Base-by-base conservation (phyloP, 2,113 vertebrate genomes). In the Gallinago jamesoni region DNA sequence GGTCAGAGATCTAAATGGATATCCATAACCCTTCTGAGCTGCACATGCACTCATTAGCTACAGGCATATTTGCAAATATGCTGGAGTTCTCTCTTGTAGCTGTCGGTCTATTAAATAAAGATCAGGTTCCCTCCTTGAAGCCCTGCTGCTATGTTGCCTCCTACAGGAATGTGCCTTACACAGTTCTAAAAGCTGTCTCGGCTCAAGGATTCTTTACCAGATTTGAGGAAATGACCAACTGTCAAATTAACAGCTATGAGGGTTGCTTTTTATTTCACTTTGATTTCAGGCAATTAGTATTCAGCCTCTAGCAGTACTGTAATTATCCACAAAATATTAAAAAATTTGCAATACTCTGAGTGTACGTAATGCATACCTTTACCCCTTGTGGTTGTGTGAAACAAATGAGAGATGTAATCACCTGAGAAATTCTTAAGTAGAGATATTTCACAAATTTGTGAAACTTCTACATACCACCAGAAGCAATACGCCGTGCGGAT, bases 241-340 rank as follows among this genome's bases (percentile, higher is more conserved):
- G 89, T 94, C 77, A 89, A 87, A 90, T 87, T 79, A 94, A 72
- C 41, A 83, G 64, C 18, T 10, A 12, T 2, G 37, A 77, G n/a
- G 25, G 22, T 41, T 89, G 45, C 45, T 64, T 96, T 94, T 86
- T 45, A 86, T 94, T 96, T 94, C 27, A 39, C 66, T 90, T 93
- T 88, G 53, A 90, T 91, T 95, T 87, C 74, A 77, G 73, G 37
- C 31, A 70, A 87, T 93, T 80, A 89, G 43, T 52, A 87, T 85
- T 93, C 75, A 90, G 90, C 76, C 68, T 88, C 33, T 67, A 90
- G 68, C 80, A 92, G 22, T n/a, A 70, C 39, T 37, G 28, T 85
- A 87, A 86, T 70, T 95, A 92, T 41, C 52, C 59, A 63, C 33
- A 87, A 73, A 82, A 75, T 79, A 91, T 50, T n/a, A 31, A 55